phyloP scores from a whole-genome alignment of 37 sponge, comb jelly and placozoan genomes.

The Halichondria panicea region DNA sequence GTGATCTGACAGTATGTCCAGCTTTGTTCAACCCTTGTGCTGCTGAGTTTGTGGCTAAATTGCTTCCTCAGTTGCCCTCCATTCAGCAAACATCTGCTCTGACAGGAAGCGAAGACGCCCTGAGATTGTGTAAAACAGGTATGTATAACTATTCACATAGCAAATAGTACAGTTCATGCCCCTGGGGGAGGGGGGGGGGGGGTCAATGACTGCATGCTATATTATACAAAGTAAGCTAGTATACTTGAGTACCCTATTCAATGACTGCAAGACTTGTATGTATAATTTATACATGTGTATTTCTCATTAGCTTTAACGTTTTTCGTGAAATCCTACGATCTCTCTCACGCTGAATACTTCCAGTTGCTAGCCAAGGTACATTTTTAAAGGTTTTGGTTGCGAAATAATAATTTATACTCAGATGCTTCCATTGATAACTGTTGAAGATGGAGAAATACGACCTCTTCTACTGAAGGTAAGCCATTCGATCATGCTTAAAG shows the following conservation, averaged over 20 bases:
- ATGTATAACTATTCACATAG: background rate
- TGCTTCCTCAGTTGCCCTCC: constrained; percentile 14
- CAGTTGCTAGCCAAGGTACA: constrained; percentile 6
- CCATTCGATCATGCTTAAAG: background rate
- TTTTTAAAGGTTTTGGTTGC: background rate
- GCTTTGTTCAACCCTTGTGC: constrained; percentile 18
- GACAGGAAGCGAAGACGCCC: constrained; percentile 2
- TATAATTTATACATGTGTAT: background rate
- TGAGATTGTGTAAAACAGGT: constrained; percentile 68
- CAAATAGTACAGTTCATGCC: background rate
- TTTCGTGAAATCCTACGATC: background rate
- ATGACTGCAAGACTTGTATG: no score
- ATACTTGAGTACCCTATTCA: no score
- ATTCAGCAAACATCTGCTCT: constrained; percentile 9
- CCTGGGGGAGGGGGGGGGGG: no score
- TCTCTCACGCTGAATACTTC: constrained; percentile 15
- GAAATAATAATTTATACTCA: constrained; percentile 3
- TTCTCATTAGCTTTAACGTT: constrained; percentile 7
- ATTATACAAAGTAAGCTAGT: no score
- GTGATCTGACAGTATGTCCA: no score
- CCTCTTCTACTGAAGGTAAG: constrained; percentile 44
- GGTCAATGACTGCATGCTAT: no score
- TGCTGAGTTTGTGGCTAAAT: no score
- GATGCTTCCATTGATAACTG: constrained; percentile 53
- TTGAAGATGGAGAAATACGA: constrained; percentile 65